Conservation (phyloP, 2,888 invertebrate genomes). For the Papilio elwesi region DNA sequence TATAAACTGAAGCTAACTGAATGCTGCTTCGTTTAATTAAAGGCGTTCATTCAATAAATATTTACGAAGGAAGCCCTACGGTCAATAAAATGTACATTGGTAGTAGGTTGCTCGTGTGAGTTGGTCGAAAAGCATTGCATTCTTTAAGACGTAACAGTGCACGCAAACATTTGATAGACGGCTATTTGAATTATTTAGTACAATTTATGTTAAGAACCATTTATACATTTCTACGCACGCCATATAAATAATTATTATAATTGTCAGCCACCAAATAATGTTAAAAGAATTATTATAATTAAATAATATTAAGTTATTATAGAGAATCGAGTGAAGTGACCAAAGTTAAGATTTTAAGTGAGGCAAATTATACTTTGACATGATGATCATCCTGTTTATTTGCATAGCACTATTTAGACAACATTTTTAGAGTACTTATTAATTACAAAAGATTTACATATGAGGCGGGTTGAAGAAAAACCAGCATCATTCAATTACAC, state of each 20-base stretch:
- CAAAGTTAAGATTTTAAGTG: no score
- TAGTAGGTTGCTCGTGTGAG: conserved; percentile 35
- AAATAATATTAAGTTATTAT: no score
- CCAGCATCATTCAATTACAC: no score
- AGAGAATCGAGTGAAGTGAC: no score
- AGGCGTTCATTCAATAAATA: no score
- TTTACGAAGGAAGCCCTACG: not conserved
- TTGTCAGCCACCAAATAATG: no score
- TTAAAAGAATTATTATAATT: no score
- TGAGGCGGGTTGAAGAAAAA: no score
- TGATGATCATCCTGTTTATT: not conserved
- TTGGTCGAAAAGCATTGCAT: conserved; percentile 40
- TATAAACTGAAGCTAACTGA: conserved; percentile 6
- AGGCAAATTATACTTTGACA: not conserved
- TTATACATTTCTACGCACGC: not conserved
- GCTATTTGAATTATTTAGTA: conserved; percentile 43
- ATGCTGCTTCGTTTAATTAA: not conserved
- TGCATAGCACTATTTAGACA: not conserved
- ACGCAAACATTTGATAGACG: conserved; percentile 43
- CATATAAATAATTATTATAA: no score
- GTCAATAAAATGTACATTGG: conserved; percentile 4
- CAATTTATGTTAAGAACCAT: not conserved
- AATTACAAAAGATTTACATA: not conserved
- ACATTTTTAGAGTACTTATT: not conserved
- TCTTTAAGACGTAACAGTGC: conserved; percentile 43